Evolutionary conservation across 2,113 vertebrate species (phyloP).

Genomic region (Alosa alosa): DNA sequence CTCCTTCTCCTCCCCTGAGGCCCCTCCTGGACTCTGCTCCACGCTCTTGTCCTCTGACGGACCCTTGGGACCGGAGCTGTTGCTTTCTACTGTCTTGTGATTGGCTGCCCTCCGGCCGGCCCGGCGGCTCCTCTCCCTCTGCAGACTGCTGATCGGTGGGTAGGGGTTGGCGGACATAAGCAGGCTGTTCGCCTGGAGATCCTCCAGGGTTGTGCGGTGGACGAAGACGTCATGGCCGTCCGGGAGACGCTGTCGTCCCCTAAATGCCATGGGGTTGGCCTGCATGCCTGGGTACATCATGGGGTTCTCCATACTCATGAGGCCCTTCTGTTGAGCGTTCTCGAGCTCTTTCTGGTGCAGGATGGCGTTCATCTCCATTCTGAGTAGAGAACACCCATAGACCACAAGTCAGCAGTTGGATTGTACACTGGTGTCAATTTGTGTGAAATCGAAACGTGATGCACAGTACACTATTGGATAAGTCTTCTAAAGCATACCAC

Average conservation of each 20-base stretch:
- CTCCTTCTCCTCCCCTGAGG: constrained; percentile 79
- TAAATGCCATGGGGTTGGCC: constrained; percentile 75
- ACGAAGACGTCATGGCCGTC: constrained; percentile 81
- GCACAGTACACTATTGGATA: no score
- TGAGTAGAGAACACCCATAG: constrained; percentile 36
- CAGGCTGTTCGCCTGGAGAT: constrained; percentile 79
- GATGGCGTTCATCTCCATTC: constrained; percentile 93
- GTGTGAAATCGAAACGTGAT: no score
- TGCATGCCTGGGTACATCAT: constrained; percentile 75
- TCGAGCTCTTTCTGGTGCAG: constrained; percentile 92
- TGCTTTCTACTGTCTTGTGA: constrained; percentile 75
- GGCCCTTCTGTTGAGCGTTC: constrained; percentile 83
- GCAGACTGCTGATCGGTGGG: constrained; percentile 76
- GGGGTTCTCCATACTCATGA: constrained; percentile 77
- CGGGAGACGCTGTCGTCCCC: constrained; percentile 76
- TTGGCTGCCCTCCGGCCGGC: constrained; percentile 72
- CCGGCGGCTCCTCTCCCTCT: constrained; percentile 80
- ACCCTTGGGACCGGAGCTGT: constrained; percentile 64
- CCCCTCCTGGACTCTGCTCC: constrained; percentile 63
- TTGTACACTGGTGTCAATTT: not conserved
- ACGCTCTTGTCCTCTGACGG: constrained; percentile 74
- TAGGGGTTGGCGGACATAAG: constrained; percentile 80
- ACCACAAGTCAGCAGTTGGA: not conserved
- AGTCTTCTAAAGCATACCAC: no score
- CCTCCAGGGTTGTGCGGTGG: constrained; percentile 77